phyloP scores from a whole-genome alignment of 2,888 invertebrate species.

The Actias luna region DNA sequence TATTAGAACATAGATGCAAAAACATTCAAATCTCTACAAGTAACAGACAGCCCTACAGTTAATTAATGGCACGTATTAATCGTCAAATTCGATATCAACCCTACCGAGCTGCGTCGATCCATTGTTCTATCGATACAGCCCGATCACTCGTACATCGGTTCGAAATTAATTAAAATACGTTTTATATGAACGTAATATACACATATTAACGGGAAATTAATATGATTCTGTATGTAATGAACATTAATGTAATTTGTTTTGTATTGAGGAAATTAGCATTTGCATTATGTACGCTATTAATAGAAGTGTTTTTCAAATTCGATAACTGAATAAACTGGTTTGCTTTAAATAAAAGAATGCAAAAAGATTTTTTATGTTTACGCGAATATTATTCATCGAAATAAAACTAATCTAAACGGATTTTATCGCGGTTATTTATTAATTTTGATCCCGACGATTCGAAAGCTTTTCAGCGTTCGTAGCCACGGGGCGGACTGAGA shows the following conservation, averaged over 20 bases:
- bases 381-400: too few species aligned
- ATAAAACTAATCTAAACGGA: too few species aligned
- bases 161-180: conserved; percentile 6
- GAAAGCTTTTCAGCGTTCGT: too few species aligned
- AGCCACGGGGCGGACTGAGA: too few species aligned
- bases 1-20: not conserved
- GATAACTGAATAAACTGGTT: too few species aligned
- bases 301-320: not conserved
- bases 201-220: not conserved
- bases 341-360: too few species aligned
- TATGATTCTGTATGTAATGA: not conserved
- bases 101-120: conserved; percentile 1
- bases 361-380: too few species aligned
- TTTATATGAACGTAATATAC: not conserved
- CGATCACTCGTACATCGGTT: conserved; percentile 12
- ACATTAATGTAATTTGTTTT: not conserved
- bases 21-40: not conserved
- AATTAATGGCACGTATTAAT: conserved; percentile 15
- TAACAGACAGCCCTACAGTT: not conserved
- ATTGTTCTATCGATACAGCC: conserved; percentile 15
- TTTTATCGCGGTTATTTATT: too few species aligned
- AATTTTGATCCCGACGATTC: too few species aligned
- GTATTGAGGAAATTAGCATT: not conserved
- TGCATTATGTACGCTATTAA: not conserved
- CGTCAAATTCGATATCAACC: conserved; percentile 16